Base-by-base conservation (phyloP, 2,888 invertebrate species). In the Philonicus albiceps region DNA sequence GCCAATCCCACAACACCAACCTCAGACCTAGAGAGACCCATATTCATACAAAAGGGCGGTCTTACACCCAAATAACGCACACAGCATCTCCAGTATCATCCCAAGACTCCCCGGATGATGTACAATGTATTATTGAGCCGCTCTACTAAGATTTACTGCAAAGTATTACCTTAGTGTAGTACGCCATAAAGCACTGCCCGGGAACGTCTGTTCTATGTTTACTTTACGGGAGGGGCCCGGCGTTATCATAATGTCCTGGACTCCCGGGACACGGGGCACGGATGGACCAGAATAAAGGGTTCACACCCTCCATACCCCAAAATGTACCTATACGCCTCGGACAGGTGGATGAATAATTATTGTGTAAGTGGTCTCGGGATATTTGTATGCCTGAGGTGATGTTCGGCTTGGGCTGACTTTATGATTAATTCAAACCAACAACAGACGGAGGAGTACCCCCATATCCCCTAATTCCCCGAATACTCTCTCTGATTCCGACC, bases 391-490 rank as follows among this genome's bases (percentile, higher is more conserved):
- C 49, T 30, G 49, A 43, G 27, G 49, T 49, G 49, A 27, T 27
- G 13, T 27, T 43, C 30, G 3, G 49, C 27, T 78, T 43, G 64
- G 78, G 22, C 49, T 78, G 27, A 22, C 49, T 78, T 78, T 49
- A 78, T 78, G 78, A 78, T 78, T 78, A 78, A 49, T 78, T 78
- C 81, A 64, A 64, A 64, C 22, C 30, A 64, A 34, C 34, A 64
- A 53, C 53, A 53, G 53, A 19, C 7, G 22, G 1, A 27, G 64
- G 64, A 64, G 64, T 8, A 64, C 64, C 19, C 8, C 49, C 27
- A 11, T 22, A 7, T 19, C 3, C 64, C 19, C 19, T 64, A 22
- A 11, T 64, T 7, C 30, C 13, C 16, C 22, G 55, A 43, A 53
- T 16, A n/a, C n/a, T 19, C 53, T 53, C n/a, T 7, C 2, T 1